Evolutionary conservation across 2,797 vertebrate genomes (phyloP).

Genomic region (Chelonia mydas): DNA sequence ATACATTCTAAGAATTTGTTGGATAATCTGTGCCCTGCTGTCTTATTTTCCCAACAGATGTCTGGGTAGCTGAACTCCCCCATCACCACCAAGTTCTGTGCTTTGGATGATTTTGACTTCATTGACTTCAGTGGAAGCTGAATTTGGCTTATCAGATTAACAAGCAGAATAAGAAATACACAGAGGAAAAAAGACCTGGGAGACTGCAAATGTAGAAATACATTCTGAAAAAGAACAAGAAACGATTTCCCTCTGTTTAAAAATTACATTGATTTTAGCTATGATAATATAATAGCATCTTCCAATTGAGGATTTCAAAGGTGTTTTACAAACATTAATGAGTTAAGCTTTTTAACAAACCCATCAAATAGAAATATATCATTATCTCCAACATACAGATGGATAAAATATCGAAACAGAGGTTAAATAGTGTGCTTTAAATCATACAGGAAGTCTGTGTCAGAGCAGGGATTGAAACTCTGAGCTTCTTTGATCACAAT

Average conservation of each 20-base stretch:
- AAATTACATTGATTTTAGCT: neutral
- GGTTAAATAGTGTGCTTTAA: neutral
- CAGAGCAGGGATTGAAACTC: neutral
- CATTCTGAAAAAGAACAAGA: neutral
- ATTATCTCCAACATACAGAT: neutral
- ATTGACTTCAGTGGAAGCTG: neutral
- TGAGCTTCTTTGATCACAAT: neutral
- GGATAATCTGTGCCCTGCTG: too few relatives aligned
- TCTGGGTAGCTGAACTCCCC: too few relatives aligned
- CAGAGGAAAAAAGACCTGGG: neutral
- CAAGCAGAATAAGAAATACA: neutral
- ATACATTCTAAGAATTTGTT: too few relatives aligned
- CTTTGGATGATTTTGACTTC: neutral
- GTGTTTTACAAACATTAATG: neutral
- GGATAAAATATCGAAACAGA: neutral
- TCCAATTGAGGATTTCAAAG: neutral
- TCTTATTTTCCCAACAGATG: too few relatives aligned
- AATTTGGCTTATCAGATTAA: neutral
- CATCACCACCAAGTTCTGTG: too few relatives aligned
- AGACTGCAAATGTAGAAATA: neutral
- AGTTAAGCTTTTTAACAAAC: slow-evolving; percentile 9
- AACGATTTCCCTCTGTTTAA: neutral
- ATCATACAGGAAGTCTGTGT: neutral
- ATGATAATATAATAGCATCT: neutral
- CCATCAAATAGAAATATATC: neutral